phyloP scores from a whole-genome alignment of 30 jellyfish, hydroid and myxozoan species.

The Aurelia sp. region DNA sequence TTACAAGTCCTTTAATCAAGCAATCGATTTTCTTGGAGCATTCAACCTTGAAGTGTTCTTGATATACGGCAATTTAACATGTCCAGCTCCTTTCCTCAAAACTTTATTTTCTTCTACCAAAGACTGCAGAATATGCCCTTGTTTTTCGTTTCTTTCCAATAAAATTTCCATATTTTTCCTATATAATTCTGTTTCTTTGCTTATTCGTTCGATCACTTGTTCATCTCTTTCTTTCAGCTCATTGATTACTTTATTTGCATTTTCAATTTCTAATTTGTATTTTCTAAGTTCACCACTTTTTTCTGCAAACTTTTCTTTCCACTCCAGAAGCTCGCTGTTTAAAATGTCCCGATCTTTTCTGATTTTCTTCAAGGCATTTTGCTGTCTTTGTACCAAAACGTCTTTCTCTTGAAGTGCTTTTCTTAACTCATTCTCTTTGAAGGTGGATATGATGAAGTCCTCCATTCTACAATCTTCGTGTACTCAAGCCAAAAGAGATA shows the following conservation, averaged over 20 bases:
- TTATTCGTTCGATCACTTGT: not conserved
- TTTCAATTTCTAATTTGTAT: not conserved
- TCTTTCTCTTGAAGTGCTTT: constrained; percentile 27
- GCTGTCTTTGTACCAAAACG: constrained; percentile 5
- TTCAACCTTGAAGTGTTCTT: constrained; percentile 16
- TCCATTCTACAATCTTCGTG: too few species aligned
- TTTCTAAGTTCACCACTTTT: not conserved
- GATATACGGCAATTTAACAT: constrained; percentile 7
- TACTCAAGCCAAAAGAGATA: too few species aligned
- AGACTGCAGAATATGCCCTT: constrained; percentile 4
- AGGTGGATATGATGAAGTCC: too few species aligned
- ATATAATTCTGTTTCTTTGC: constrained; percentile 8
- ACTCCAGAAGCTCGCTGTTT: constrained; percentile 24
- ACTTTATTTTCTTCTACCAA: constrained; percentile 19
- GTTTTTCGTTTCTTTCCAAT: constrained; percentile 43
- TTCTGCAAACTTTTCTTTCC: constrained; percentile 26
- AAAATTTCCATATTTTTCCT: constrained; percentile 9
- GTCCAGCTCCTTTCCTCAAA: constrained; percentile 6
- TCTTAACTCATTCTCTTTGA: not conserved
- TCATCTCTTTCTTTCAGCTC: constrained; percentile 3
- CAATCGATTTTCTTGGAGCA: constrained; percentile 43
- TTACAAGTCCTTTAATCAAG: not conserved
- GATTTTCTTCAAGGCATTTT: not conserved
- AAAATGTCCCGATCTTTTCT: constrained; percentile 33
- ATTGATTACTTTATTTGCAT: not conserved